These are phyloP conservation scores for Acleris literana DNA, from an alignment of 2,888 invertebrate species.

Conservation along the genomic window DNA sequence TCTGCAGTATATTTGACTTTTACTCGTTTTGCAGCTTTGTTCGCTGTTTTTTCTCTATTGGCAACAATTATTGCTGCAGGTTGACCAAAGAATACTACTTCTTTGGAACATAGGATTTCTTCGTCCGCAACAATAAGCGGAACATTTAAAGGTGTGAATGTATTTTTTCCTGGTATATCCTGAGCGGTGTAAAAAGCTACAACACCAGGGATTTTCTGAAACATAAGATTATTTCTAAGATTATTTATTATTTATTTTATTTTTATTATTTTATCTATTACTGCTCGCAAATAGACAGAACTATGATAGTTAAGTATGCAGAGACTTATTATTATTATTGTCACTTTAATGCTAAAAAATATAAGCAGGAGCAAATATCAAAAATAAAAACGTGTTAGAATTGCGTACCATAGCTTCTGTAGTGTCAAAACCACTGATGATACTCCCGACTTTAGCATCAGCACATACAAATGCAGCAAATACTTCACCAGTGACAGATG, in stretches of 20 bases:
- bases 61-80: conserved; percentile 88
- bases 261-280: too few species aligned
- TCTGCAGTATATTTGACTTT: conserved; percentile 69
- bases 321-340: too few species aligned
- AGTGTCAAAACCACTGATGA: conserved; percentile 75
- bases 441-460: conserved; percentile 47
- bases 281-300: too few species aligned
- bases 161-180: conserved; percentile 85
- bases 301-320: too few species aligned
- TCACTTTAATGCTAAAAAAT: too few species aligned
- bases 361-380: too few species aligned
- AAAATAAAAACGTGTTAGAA: background rate
- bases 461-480: conserved; percentile 85
- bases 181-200: conserved; percentile 82
- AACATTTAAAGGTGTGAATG: conserved; percentile 37
- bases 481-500: conserved; percentile 74
- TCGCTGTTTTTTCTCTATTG: conserved; percentile 78
- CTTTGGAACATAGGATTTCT: conserved; percentile 70
- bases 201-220: conserved; percentile 83
- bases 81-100: conserved; percentile 84
- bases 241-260: too few species aligned
- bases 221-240: background rate
- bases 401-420: conserved; percentile 63
- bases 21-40: conserved; percentile 79
- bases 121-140: conserved; percentile 46